phyloP scores from a whole-genome alignment of 2,113 vertebrate genomes.

The Bothrops jararaca region DNA sequence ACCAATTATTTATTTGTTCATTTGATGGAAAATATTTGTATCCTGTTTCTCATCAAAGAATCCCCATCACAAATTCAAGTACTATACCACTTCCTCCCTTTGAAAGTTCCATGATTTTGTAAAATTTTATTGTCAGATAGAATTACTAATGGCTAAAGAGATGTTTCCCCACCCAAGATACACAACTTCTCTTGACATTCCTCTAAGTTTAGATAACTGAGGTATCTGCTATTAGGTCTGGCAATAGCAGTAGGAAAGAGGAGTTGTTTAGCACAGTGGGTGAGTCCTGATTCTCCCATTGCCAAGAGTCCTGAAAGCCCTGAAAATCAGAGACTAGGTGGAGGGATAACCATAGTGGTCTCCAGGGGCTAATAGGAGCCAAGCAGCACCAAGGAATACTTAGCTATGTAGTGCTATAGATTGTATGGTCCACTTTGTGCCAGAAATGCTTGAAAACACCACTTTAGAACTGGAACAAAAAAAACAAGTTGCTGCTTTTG shows the following conservation, averaged over 20 bases:
- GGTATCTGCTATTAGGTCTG: not conserved
- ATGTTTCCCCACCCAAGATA: not conserved
- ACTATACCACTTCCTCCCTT: not conserved
- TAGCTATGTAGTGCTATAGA: not conserved
- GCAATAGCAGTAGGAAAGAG: not conserved
- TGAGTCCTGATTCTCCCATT: not conserved
- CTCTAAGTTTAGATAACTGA: not conserved
- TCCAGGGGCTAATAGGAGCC: not conserved
- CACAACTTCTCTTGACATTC: not conserved
- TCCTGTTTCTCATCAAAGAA: not conserved
- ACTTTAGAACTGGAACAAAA: not conserved
- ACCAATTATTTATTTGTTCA: not conserved
- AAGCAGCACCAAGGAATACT: not conserved
- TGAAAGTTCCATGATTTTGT: not conserved
- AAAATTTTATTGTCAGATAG: not conserved
- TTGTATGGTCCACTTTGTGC: not conserved
- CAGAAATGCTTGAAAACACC: not conserved
- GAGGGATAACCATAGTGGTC: not conserved
- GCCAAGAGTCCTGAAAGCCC: not conserved
- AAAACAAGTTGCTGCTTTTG: not conserved
- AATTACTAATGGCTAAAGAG: not conserved
- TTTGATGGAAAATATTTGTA: not conserved
- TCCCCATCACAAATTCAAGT: not conserved
- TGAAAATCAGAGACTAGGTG: not conserved
- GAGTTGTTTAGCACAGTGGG: not conserved